These are phyloP conservation scores for Corydoras maculifer DNA, from an alignment of 2,113 vertebrate genomes.

Conservation along the genomic window DNA sequence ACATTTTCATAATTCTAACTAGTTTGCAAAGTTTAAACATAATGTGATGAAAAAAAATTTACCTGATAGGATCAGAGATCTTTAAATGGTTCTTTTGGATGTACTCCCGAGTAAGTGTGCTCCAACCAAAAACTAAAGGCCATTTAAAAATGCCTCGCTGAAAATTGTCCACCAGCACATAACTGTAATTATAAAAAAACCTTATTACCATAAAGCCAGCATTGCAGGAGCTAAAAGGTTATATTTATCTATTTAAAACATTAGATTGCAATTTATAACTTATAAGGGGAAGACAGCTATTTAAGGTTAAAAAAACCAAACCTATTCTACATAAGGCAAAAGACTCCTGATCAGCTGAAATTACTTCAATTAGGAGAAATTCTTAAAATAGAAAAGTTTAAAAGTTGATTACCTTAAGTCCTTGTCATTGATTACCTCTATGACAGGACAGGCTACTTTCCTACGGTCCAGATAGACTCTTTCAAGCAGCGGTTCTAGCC, in stretches of 20 bases:
- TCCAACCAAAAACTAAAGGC: slow-evolving; percentile 97
- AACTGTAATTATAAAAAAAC: slow-evolving; percentile 62
- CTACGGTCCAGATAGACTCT: slow-evolving; percentile 72
- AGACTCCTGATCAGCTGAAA: not conserved
- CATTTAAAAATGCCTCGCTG: slow-evolving; percentile 92
- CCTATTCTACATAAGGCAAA: too few species aligned
- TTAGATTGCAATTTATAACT: too few species aligned
- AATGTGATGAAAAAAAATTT: slow-evolving; percentile 26
- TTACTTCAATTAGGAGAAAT: not conserved
- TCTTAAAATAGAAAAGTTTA: too few species aligned
- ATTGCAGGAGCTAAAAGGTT: too few species aligned
- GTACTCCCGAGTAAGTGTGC: slow-evolving; percentile 72
- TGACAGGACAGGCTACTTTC: slow-evolving; percentile 92
- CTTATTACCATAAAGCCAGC: too few species aligned
- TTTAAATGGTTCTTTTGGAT: slow-evolving; percentile 78
- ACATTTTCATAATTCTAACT: too few species aligned
- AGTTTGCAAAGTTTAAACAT: not conserved
- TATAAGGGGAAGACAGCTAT: too few species aligned
- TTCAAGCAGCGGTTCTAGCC: slow-evolving; percentile 92
- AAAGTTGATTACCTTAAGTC: slow-evolving; percentile 79
- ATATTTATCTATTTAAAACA: too few species aligned
- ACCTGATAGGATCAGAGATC: slow-evolving; percentile 86
- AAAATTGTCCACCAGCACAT: slow-evolving; percentile 92
- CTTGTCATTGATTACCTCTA: slow-evolving; percentile 93
- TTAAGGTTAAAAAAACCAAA: too few species aligned